Base-by-base conservation (phyloP, 2,797 vertebrate species). In the Rousettus madagascariensis region DNA sequence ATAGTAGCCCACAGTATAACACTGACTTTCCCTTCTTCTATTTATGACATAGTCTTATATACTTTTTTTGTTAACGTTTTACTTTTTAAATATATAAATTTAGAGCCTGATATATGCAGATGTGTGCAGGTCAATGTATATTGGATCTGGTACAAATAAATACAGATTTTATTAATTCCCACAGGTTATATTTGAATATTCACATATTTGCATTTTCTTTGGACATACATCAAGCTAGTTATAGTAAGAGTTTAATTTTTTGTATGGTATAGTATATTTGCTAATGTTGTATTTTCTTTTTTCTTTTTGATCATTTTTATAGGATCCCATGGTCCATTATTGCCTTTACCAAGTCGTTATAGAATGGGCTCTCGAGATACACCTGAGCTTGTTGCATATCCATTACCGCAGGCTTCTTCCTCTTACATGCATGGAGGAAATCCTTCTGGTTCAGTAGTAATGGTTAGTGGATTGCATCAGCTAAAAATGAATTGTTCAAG, bases 401-500 rank as follows among this genome's bases (percentile, higher is more conserved):
- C 99, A 0, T 98, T 99, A 93, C 99, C 99, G 0, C 99, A 99
- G 96, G 99, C 99, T 24, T 99, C 98, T 57, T 99, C 99, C 74
- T 99, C 98, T 49, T 99, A 99, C 94, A 99, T 99, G 95, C 98
- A 99, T 41, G 99, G 99, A 86, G 98, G 98, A 66, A 98, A 98
- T 71, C 98, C 98, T 38, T 98, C 99, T 68, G 99, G 99, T 93
- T 99, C 99, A 5, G 99, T 99, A 77, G 99, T 99, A 96, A 99
- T 99, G 99, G 99, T 99, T 97, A 99, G 99, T 97, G 99, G 99
- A 74, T 99, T 99, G 94, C 99, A 99, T 98, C 99, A 99, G 28
- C 98, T 99, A 95, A 99, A 99, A 98, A 99, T 99, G 99, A 99
- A 99, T 98, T 99, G 99, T 98, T 99, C 99, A 57, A 99, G 99